Conservation (phyloP, 2,113 vertebrate genomes). For the Myrmophylax atrothorax region DNA sequence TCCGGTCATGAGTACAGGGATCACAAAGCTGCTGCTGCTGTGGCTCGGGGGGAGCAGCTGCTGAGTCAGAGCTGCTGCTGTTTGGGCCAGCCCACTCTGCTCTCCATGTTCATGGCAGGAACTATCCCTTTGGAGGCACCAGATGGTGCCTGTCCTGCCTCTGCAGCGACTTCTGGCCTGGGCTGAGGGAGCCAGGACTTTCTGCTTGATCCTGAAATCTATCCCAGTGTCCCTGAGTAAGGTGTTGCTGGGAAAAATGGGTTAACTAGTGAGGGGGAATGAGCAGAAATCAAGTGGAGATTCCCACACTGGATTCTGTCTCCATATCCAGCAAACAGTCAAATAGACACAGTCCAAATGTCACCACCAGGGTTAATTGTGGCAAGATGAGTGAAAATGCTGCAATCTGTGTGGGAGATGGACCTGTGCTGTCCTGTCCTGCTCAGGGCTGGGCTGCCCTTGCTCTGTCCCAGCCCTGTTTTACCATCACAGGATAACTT, state of each 20-base stretch:
- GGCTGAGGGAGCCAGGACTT: background rate
- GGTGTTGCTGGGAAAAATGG: background rate
- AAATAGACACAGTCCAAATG: background rate
- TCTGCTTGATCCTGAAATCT: background rate
- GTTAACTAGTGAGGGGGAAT: background rate
- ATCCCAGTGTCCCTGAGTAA: background rate
- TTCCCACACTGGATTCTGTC: background rate
- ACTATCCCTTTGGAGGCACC: background rate
- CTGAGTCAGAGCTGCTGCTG: background rate
- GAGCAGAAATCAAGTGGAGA: background rate
- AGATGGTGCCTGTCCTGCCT: background rate
- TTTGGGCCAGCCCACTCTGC: fast-evolving
- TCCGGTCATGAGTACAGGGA: fast-evolving
- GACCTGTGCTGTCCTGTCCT: background rate
- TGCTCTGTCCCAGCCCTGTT: background rate
- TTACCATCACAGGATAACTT: background rate
- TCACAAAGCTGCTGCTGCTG: background rate
- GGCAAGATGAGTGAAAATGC: background rate
- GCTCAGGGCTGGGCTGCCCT: background rate
- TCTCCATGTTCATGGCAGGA: background rate
- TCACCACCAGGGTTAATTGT: background rate
- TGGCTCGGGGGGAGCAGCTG: background rate
- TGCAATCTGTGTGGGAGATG: background rate
- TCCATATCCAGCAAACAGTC: fast-evolving
- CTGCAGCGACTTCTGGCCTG: background rate